Conservation (phyloP, 1,140 invertebrate species). For the Olivierus martensii region DNA sequence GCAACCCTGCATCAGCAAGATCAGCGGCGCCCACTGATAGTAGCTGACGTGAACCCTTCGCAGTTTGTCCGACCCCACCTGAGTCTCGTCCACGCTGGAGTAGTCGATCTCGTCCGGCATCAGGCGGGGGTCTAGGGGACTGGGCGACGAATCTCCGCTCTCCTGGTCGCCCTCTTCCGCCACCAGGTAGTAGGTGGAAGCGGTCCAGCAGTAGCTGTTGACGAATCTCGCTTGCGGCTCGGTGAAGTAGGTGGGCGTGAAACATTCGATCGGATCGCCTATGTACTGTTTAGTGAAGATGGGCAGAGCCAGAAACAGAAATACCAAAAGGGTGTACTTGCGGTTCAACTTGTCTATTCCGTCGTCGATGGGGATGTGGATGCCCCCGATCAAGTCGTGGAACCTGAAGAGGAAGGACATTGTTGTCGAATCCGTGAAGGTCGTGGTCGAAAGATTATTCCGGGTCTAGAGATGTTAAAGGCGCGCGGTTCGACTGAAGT, state of each 20-base stretch:
- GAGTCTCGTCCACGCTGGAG: conserved; percentile 18
- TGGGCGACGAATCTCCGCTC: conserved; percentile 8
- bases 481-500: too few species aligned
- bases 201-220: conserved; percentile 32
- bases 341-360: conserved; percentile 41
- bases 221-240: conserved; percentile 32
- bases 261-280: conserved; percentile 39
- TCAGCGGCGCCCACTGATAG: conserved; percentile 43
- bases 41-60: conserved; percentile 31
- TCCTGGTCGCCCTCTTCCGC: conserved; percentile 20
- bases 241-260: conserved; percentile 33
- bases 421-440: neutral
- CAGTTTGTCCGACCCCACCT: conserved; percentile 22
- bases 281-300: conserved; percentile 42
- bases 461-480: too few species aligned
- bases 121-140: conserved; percentile 20
- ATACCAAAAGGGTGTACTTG: conserved; percentile 38
- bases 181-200: conserved; percentile 31
- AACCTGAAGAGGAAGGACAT: conserved; percentile 29
- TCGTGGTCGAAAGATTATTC: too few species aligned
- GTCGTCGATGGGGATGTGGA: conserved; percentile 39
- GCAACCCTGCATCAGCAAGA: conserved; percentile 38
- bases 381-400: conserved; percentile 30
- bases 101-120: conserved; percentile 24
- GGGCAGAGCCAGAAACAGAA: conserved; percentile 39